These are phyloP conservation scores for Alosa sapidissima DNA, from an alignment of 2,797 vertebrate genomes.

Conservation along the genomic window DNA sequence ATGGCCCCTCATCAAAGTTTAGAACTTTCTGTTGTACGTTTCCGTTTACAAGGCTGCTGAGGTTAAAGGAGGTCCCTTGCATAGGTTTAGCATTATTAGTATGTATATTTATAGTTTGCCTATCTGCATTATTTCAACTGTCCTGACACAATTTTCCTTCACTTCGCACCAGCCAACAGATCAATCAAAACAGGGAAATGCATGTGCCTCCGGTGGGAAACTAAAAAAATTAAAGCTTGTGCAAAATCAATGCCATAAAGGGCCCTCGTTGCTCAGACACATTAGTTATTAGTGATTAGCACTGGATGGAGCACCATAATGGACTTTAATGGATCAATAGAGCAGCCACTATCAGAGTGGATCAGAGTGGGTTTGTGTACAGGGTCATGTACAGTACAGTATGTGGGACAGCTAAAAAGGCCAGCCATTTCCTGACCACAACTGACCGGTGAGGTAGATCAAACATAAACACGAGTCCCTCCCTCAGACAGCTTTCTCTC, in stretches of 20 bases:
- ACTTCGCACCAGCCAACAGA: background rate
- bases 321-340: background rate
- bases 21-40: background rate
- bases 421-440: background rate
- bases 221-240: background rate
- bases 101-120: background rate
- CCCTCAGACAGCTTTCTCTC: background rate
- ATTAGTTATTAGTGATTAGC: conserved; percentile 11
- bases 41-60: no score
- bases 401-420: background rate
- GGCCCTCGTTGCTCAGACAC: background rate
- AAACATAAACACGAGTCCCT: background rate
- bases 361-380: background rate
- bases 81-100: background rate
- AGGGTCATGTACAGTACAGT: background rate
- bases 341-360: background rate
- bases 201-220: background rate
- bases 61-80: background rate
- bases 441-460: background rate
- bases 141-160: background rate
- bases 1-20: background rate
- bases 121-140: background rate
- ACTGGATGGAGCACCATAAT: background rate
- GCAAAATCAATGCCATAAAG: background rate
- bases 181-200: background rate